Percentiles rank a stretch among this genome's conserved stretches.
These are phyloP conservation scores for Onthophagus sagittarius DNA, from an alignment of 2,888 invertebrate species.

Conservation along the genomic window DNA sequence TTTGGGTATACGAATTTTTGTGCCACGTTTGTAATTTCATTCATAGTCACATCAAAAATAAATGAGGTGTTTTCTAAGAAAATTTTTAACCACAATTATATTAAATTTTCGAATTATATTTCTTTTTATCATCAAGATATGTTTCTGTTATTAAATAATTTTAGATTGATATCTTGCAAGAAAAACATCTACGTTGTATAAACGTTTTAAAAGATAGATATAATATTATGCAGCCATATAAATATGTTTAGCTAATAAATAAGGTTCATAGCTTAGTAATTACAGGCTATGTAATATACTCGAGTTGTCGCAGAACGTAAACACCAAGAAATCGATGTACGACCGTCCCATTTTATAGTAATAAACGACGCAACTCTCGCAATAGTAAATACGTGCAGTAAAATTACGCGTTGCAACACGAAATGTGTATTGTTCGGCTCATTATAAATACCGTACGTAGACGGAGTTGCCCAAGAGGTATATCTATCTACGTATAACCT, in stretches of 20 bases:
- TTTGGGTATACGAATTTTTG: not conserved
- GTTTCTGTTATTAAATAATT: too few relatives aligned
- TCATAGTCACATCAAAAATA: not conserved
- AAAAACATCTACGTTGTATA: too few relatives aligned
- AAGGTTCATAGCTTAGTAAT: not conserved
- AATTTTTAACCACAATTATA: not conserved
- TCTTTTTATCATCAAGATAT: too few relatives aligned
- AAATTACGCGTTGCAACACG: not conserved
- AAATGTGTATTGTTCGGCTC: not conserved
- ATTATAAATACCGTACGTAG: not conserved
- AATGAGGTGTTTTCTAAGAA: not conserved
- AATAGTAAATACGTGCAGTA: not conserved
- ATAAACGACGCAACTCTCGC: not conserved
- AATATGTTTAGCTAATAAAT: not conserved
- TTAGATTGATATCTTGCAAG: too few relatives aligned
- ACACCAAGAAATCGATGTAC: not conserved
- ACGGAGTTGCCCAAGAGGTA: not conserved
- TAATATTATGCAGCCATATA: too few relatives aligned
- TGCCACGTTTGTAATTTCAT: not conserved
- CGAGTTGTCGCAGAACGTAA: not conserved
- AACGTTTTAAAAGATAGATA: too few relatives aligned
- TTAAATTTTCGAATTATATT: too few relatives aligned
- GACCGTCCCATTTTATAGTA: not conserved
- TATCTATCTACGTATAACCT: not conserved
- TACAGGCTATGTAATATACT: not conserved